Percentiles rank a stretch among this genome's conserved stretches.
phyloP scores from a whole-genome alignment of 2,113 vertebrate genomes.

The Nasalis larvatus region DNA sequence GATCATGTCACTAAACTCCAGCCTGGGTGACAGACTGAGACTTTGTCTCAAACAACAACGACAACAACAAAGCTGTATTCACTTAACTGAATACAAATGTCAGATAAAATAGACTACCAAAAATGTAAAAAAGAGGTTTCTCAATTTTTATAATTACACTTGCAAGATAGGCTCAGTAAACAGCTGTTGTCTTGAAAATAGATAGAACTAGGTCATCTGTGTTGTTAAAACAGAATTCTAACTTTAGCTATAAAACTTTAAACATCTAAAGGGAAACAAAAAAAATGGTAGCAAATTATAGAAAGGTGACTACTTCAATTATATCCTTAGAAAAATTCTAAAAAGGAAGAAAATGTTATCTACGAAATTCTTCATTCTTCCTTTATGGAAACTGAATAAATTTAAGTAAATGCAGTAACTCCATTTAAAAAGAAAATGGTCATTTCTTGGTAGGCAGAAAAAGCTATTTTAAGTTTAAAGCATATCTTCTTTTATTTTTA shows the following conservation, averaged over 20 bases:
- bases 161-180: not conserved
- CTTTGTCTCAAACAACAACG: not conserved
- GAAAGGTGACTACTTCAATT: not conserved
- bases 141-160: not conserved
- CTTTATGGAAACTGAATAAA: slow-evolving; percentile 21
- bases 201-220: not conserved
- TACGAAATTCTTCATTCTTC: slow-evolving; percentile 26
- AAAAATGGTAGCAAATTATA: not conserved
- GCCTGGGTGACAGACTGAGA: not conserved
- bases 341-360: not conserved
- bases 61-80: not conserved
- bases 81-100: not conserved
- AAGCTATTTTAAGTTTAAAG: slow-evolving; percentile 6
- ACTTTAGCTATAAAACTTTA: slow-evolving; percentile 30
- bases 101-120: not conserved
- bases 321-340: not conserved
- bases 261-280: not conserved
- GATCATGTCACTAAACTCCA: not conserved
- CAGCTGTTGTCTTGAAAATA: not conserved
- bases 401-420: not conserved
- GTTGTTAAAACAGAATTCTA: slow-evolving; percentile 37
- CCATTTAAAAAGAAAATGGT: not conserved
- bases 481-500: no score
- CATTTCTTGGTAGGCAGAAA: not conserved
- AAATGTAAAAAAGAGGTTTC: not conserved